Percentiles rank a stretch among this genome's conserved stretches.
Conservation (phyloP, 2,797 vertebrate genomes). For the Esox lucius region DNA sequence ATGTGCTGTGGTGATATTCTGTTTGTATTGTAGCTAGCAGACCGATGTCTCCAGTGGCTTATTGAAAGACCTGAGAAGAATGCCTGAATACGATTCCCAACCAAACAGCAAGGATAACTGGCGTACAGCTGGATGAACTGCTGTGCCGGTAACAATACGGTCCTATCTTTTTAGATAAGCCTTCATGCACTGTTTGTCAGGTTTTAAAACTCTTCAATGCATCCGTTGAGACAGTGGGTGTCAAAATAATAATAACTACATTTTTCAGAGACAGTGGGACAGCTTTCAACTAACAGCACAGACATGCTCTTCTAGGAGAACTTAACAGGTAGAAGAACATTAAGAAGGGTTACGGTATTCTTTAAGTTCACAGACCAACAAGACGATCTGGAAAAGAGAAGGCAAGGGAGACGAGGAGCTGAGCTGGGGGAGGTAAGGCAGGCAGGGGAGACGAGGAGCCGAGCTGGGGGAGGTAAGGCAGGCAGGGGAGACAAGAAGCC, state of each 20-base stretch:
- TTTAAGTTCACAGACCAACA: slow-evolving; percentile 66
- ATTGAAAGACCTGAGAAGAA: slow-evolving; percentile 14
- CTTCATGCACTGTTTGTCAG: not conserved
- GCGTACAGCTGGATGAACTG: slow-evolving; percentile 31
- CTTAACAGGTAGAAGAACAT: slow-evolving; percentile 51
- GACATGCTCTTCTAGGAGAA: slow-evolving; percentile 34
- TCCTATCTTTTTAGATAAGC: not conserved
- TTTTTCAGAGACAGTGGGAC: slow-evolving; percentile 36
- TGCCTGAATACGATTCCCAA: slow-evolving; percentile 8
- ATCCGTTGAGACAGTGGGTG: not conserved
- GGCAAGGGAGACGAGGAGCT: not conserved
- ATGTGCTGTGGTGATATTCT: slow-evolving; percentile 15
- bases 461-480: too few relatives aligned
- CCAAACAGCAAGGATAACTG: slow-evolving; percentile 27
- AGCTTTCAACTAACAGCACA: slow-evolving; percentile 27
- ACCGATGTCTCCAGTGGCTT: slow-evolving; percentile 23
- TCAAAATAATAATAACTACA: not conserved
- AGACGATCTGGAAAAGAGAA: not conserved
- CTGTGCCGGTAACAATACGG: slow-evolving; percentile 13
- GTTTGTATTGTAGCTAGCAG: slow-evolving; percentile 24
- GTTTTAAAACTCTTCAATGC: not conserved
- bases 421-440: not conserved
- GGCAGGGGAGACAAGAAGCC: not conserved
- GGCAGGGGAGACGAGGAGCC: not conserved
- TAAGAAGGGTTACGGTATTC: slow-evolving; percentile 63